Evolutionary conservation across 1,140 invertebrate genomes (phyloP).

Genomic region (Bombus breviceps): DNA sequence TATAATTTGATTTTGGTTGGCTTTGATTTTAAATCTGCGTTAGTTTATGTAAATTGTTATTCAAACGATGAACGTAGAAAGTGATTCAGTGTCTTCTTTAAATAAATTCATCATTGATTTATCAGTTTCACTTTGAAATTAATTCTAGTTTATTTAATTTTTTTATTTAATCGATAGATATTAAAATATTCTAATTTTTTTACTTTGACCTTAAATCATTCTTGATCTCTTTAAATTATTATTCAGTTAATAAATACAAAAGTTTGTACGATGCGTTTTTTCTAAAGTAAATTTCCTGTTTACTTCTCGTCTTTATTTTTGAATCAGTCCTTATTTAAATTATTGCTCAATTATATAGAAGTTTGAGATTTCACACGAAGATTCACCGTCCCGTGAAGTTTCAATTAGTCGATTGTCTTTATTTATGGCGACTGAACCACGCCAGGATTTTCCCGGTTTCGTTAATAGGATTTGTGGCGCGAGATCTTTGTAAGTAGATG

Average conservation of each 20-base stretch:
- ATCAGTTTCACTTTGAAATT: background rate
- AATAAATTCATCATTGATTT: background rate
- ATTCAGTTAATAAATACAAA: background rate
- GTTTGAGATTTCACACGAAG: background rate
- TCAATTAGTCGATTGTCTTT: slow-evolving; percentile 26
- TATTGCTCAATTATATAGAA: background rate
- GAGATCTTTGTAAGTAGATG: background rate
- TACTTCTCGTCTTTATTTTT: background rate
- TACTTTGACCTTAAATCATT: too few relatives aligned
- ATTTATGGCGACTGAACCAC: background rate
- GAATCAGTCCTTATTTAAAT: background rate
- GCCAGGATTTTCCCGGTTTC: background rate
- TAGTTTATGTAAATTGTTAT: background rate
- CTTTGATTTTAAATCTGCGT: background rate
- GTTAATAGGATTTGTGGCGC: background rate
- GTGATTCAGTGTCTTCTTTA: background rate
- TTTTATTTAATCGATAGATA: background rate
- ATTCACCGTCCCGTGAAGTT: background rate
- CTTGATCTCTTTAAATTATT: background rate
- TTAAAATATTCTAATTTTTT: background rate
- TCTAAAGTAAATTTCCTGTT: background rate
- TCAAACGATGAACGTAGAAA: background rate
- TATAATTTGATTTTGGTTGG: too few relatives aligned
- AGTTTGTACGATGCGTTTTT: background rate
- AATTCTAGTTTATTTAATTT: background rate